Conservation (phyloP, 2,888 invertebrate genomes). For the Nomada goodeniana region DNA sequence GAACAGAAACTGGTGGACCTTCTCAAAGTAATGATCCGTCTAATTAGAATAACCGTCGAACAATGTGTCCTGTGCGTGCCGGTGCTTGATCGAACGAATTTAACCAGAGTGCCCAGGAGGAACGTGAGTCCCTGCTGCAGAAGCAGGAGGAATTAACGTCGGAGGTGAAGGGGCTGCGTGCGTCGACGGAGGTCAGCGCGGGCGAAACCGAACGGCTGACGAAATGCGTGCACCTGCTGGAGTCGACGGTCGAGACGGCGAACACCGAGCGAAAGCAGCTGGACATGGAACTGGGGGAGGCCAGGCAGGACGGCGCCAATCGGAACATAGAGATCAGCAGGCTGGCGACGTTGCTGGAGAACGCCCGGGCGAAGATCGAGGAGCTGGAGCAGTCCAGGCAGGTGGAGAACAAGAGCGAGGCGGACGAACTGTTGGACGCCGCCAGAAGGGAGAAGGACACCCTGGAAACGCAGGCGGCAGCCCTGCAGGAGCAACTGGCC, state of each 20-base stretch:
- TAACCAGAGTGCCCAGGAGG: slow-evolving; percentile 90
- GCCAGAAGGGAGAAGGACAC: slow-evolving; percentile 90
- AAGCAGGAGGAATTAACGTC: slow-evolving; percentile 92
- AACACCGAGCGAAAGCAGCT: slow-evolving; percentile 90
- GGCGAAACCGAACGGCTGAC: slow-evolving; percentile 88
- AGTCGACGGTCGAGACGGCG: slow-evolving; percentile 90
- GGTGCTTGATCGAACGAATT: too few species aligned
- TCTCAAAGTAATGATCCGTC: slow-evolving; percentile 87
- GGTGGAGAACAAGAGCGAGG: slow-evolving; percentile 89
- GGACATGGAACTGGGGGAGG: slow-evolving; percentile 90
- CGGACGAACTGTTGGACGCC: slow-evolving; percentile 89
- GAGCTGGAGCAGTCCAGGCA: slow-evolving; percentile 89
- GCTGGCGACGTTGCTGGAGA: slow-evolving; percentile 91
- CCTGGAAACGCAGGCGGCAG: slow-evolving; percentile 88
- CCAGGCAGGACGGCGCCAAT: slow-evolving; percentile 90
- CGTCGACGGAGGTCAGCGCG: slow-evolving; percentile 87
- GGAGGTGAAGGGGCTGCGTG: slow-evolving; percentile 88
- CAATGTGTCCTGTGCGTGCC: too few species aligned
- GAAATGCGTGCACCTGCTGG: slow-evolving; percentile 90
- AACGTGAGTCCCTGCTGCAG: slow-evolving; percentile 89
- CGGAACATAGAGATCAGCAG: slow-evolving; percentile 92
- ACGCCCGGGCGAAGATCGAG: slow-evolving; percentile 92
- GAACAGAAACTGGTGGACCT: slow-evolving; percentile 94
- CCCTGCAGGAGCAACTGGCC: slow-evolving; percentile 89
- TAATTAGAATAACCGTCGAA: slow-evolving; percentile 12